Base-by-base conservation (phyloP, 2,888 invertebrate genomes). In the Drosophila subquinaria region DNA sequence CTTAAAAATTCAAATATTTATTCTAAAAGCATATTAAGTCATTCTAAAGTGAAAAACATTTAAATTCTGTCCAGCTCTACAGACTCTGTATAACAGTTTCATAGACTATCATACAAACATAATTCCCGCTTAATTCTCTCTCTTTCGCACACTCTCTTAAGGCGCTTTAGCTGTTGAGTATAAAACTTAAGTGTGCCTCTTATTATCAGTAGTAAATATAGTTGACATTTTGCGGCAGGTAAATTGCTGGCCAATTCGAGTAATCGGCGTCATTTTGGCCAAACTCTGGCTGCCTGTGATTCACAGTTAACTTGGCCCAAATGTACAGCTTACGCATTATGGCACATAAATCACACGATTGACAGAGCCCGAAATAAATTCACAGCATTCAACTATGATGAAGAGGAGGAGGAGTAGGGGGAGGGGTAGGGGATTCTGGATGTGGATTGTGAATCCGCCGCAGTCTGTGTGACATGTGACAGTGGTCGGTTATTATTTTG, bases 261-360 rank as follows among this genome's bases (percentile, higher is more conserved):
- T 36, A 57, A 57, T 57, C 56, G 56, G 15, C 15, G 15, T 36
- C 8, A 35, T 36, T 51, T 51, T 20, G 51, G 51, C 3, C 36
- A 23, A 45, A 57, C 35, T 36, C 35, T 15, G 20, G 23, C 8
- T 30, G 20, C 20, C n/a, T 15, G 27, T 15, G 53, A 27, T 27
- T 53, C 35, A 30, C 55, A 56, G 35, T 17, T 20, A 30, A 36
- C 45, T 35, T 33, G 33, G 20, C 43, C 23, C 33, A 60, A 56
- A 38, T 56, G 27, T 47, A 40, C 13, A 61, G 51, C 57, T 69
- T 63, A 65, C 68, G 69, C 72, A 45, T 69, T 56, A 53, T 30
- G 70, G 62, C 66, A 61, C 81, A 81, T 79, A 81, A 81, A 81
- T 81, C 80, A 81, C 73, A 73, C 65, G 76, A 70, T 77, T 80